These are phyloP conservation scores for Lanistes nyassanus DNA, from an alignment of 1,140 invertebrate species.

Conservation along the genomic window DNA sequence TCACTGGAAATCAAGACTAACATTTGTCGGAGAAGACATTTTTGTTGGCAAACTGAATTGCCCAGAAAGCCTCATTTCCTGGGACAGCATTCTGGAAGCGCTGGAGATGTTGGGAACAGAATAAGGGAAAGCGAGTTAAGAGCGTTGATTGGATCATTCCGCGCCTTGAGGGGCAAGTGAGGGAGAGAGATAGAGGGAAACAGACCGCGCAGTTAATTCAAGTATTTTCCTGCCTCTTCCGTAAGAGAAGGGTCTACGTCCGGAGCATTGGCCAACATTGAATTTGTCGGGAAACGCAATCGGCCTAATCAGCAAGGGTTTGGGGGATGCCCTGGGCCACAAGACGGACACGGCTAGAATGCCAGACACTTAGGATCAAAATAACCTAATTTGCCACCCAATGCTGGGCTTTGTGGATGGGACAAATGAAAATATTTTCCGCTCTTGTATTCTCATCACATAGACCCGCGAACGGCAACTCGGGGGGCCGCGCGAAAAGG, in stretches of 20 bases:
- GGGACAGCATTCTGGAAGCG: slow-evolving; percentile 16
- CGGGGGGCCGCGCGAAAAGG: background rate
- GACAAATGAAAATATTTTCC: slow-evolving; percentile 48
- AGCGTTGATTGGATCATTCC: slow-evolving; percentile 23
- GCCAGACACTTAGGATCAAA: slow-evolving; percentile 29
- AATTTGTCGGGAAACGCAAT: slow-evolving; percentile 23
- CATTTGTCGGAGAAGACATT: slow-evolving; percentile 20
- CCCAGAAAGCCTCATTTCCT: slow-evolving; percentile 12
- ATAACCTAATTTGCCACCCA: slow-evolving; percentile 28
- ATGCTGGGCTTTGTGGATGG: slow-evolving; percentile 31
- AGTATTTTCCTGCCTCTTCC: slow-evolving; percentile 22
- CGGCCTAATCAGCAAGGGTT: slow-evolving; percentile 13
- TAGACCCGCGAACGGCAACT: slow-evolving; percentile 11
- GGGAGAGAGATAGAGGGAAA: background rate
- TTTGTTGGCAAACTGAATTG: slow-evolving; percentile 13
- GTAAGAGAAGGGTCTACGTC: background rate
- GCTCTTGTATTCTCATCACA: slow-evolving; percentile 35
- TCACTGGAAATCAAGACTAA: slow-evolving; percentile 17
- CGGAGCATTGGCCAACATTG: slow-evolving; percentile 16
- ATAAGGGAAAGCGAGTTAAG: slow-evolving; percentile 8
- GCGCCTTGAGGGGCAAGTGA: slow-evolving; percentile 14
- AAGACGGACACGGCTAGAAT: slow-evolving; percentile 7
- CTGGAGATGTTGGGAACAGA: background rate
- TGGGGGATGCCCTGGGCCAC: background rate
- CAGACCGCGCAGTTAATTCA: slow-evolving; percentile 15